These are phyloP conservation scores for Ovibos moschatus DNA, from an alignment of 2,113 vertebrate genomes.

Conservation along the genomic window DNA sequence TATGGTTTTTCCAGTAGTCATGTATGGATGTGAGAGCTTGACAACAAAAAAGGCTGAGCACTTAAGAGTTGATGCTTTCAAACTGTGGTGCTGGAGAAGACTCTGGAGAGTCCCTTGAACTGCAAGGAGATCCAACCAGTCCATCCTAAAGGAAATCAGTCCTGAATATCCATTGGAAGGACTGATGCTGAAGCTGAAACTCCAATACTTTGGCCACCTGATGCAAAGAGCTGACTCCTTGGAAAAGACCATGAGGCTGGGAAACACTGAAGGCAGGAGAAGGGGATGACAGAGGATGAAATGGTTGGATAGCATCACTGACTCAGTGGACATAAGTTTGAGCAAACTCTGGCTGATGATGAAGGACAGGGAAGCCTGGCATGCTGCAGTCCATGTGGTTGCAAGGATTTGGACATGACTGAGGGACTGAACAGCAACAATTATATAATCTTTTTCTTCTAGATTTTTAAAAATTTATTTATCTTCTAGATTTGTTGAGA, in stretches of 20 bases:
- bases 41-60: not conserved
- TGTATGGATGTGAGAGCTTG: not conserved
- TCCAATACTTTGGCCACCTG: not conserved
- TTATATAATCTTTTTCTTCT: not conserved
- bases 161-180: not conserved
- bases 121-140: not conserved
- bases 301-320: not conserved
- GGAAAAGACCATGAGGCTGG: not conserved
- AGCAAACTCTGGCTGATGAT: not conserved
- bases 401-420: not conserved
- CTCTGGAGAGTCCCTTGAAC: not conserved
- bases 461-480: not conserved
- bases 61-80: not conserved
- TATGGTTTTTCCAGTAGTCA: not conserved
- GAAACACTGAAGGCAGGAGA: not conserved
- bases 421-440: not conserved
- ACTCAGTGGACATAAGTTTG: not conserved
- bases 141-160: not conserved
- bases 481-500: not conserved
- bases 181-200: not conserved
- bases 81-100: not conserved
- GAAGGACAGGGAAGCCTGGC: not conserved
- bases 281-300: fast-evolving
- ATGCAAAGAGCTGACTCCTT: not conserved
- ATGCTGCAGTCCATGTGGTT: not conserved